These are phyloP conservation scores for Aphaenogaster ashmeadi DNA, from an alignment of 1,140 invertebrate species.

Conservation along the genomic window DNA sequence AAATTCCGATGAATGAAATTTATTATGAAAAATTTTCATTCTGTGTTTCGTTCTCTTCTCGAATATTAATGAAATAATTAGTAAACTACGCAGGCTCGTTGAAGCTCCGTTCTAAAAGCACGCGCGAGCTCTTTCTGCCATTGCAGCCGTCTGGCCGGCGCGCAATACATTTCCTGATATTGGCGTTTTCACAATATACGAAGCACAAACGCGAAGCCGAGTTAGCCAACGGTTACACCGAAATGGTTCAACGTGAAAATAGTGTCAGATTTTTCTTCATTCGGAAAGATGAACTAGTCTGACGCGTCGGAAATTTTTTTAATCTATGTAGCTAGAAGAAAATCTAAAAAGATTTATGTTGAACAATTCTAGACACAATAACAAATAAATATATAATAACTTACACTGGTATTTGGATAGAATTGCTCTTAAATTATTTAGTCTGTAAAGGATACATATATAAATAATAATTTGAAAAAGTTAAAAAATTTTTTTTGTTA, in stretches of 20 bases:
- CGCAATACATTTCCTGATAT: slow-evolving; percentile 73
- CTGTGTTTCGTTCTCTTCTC: neutral
- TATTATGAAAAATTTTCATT: neutral
- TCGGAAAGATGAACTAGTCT: neutral
- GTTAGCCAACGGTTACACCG: slow-evolving; percentile 48
- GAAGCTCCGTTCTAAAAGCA: slow-evolving; percentile 27
- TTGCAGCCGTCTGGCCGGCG: slow-evolving; percentile 13
- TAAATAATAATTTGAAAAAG: slow-evolving; percentile 2
- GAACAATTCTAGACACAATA: neutral
- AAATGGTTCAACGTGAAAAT: slow-evolving; percentile 64
- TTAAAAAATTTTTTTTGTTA: neutral
- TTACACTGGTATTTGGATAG: neutral
- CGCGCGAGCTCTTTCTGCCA: slow-evolving; percentile 24
- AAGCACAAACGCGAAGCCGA: slow-evolving; percentile 46
- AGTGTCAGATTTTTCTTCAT: slow-evolving; percentile 17
- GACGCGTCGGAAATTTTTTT: neutral
- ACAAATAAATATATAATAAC: neutral
- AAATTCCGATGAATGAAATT: neutral
- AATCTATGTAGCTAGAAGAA: neutral
- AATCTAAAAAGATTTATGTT: neutral
- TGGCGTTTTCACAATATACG: slow-evolving; percentile 71
- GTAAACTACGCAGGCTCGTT: neutral
- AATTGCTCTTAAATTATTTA: neutral
- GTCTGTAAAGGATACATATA: neutral
- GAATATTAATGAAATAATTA: slow-evolving; percentile 44